phyloP scores from a whole-genome alignment of 1,140 invertebrate species.

The Teleopsis dalmanni region DNA sequence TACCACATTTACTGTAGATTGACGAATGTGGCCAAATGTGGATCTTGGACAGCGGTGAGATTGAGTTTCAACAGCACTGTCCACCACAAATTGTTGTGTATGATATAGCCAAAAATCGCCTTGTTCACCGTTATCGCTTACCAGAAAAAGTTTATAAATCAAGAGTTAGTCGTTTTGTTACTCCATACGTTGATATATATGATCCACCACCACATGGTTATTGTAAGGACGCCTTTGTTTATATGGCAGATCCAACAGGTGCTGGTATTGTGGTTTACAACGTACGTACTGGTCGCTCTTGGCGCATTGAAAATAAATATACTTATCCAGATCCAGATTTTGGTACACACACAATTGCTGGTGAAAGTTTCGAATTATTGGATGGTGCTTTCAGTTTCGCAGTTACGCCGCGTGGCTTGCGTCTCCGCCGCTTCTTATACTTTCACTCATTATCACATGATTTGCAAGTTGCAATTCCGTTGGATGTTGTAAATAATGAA shows the following conservation, averaged over 20 bases:
- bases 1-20: conserved; percentile 48
- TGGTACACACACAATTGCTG: conserved; percentile 59
- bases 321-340: conserved; percentile 61
- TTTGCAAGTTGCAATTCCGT: conserved; percentile 16
- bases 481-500: conserved; percentile 23
- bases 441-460: conserved; percentile 26
- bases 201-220: conserved; percentile 29
- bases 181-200: conserved; percentile 27
- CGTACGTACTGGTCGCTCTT: conserved; percentile 49
- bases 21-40: conserved; percentile 57
- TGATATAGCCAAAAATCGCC: conserved; percentile 47
- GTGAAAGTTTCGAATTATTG: conserved; percentile 51
- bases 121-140: conserved; percentile 50
- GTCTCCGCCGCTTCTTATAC: conserved; percentile 17
- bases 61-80: conserved; percentile 48
- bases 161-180: conserved; percentile 47
- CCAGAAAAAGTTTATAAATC: conserved; percentile 42
- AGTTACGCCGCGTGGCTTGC: conserved; percentile 16
- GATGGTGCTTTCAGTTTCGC: conserved; percentile 22
- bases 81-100: conserved; percentile 55
- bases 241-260: conserved; percentile 63
- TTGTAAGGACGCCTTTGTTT: conserved; percentile 60
- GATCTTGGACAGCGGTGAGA: conserved; percentile 56
- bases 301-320: conserved; percentile 59
- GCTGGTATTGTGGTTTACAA: conserved; percentile 64